Conservation (phyloP, 2,888 invertebrate species). For the Chymomyza caudatula region DNA sequence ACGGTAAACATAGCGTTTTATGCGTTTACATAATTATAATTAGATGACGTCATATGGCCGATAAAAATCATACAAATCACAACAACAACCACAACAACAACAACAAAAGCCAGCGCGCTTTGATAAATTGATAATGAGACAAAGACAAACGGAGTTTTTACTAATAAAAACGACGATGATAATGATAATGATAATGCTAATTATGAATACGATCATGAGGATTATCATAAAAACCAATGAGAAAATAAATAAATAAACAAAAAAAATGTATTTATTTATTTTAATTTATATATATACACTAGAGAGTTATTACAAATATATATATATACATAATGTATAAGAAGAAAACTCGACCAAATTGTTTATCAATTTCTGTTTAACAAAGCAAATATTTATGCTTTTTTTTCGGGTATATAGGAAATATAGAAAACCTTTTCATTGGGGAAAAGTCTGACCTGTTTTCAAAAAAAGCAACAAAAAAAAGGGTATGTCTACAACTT, state of each 20-base stretch:
- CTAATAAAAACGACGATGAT: slow-evolving; percentile 40
- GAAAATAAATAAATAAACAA: slow-evolving; percentile 26
- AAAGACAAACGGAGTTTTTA: slow-evolving; percentile 64
- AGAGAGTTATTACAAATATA: slow-evolving; percentile 76
- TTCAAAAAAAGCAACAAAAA: no score
- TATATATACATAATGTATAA: slow-evolving; percentile 74
- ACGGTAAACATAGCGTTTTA: slow-evolving; percentile 34
- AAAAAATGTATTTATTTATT: slow-evolving; percentile 77
- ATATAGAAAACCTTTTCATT: not conserved
- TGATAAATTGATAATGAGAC: slow-evolving; percentile 57
- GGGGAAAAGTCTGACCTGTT: no score
- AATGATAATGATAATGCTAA: slow-evolving; percentile 56
- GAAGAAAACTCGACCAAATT: slow-evolving; percentile 37
- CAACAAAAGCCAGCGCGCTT: slow-evolving; percentile 51
- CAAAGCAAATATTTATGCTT: not conserved
- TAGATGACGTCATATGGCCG: slow-evolving; percentile 37
- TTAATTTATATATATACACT: slow-evolving; percentile 77
- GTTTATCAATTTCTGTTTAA: not conserved
- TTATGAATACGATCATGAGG: slow-evolving; percentile 42
- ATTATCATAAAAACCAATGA: slow-evolving; percentile 30
- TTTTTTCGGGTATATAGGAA: not conserved
- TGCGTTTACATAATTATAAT: slow-evolving; percentile 51
- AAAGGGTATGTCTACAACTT: no score
- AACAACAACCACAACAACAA: slow-evolving; percentile 43
- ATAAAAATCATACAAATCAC: slow-evolving; percentile 25